phyloP scores from a whole-genome alignment of 2,113 vertebrate species.

The Merops nubicus region DNA sequence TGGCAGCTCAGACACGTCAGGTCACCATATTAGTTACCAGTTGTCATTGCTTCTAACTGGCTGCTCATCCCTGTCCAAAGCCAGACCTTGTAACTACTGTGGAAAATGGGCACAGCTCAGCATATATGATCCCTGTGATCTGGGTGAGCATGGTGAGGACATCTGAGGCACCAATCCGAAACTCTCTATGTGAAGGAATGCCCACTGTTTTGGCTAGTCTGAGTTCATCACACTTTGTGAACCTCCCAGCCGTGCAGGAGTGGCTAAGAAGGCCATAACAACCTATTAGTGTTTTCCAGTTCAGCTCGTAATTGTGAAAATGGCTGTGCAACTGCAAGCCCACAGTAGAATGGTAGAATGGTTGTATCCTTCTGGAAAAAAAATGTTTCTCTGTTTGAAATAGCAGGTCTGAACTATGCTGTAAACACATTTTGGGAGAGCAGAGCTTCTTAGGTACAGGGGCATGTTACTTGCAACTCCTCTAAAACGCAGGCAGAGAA shows the following conservation, averaged over 20 bases:
- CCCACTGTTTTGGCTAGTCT: background rate
- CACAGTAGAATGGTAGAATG: background rate
- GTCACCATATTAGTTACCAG: background rate
- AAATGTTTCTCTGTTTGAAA: background rate
- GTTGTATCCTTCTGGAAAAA: background rate
- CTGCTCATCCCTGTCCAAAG: accelerated
- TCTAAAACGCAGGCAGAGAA: background rate
- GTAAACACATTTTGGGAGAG: background rate
- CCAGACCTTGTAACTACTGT: background rate
- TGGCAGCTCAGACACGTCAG: background rate
- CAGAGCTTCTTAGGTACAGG: background rate
- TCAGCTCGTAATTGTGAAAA: background rate
- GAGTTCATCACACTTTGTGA: accelerated
- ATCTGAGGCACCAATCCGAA: accelerated
- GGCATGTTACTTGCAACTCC: background rate
- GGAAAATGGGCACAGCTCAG: background rate
- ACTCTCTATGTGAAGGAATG: background rate
- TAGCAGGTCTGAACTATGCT: background rate
- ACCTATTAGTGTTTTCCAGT: background rate
- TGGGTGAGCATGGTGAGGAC: background rate
- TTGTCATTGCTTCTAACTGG: background rate
- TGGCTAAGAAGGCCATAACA: accelerated
- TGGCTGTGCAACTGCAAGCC: background rate
- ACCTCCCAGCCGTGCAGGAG: background rate
- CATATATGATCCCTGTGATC: background rate